Conservation (phyloP, 1,140 invertebrate genomes). For the Procambarus clarkii region DNA sequence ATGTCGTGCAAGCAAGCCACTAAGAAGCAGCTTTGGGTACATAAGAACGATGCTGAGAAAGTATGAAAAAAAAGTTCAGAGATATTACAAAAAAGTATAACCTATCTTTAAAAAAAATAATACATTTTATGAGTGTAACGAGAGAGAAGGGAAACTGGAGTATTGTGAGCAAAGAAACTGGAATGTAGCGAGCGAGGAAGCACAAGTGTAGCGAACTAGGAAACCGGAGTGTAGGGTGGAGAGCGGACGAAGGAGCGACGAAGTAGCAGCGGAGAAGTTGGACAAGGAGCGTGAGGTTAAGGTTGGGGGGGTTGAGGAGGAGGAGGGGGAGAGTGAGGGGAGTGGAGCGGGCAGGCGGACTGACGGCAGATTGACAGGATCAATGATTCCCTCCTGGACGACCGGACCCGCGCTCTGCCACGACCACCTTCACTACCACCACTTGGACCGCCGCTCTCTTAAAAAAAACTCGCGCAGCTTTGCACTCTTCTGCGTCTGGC, state of each 20-base stretch:
- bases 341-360: slow-evolving; percentile 59
- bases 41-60: too few species aligned
- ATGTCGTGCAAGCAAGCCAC: too few species aligned
- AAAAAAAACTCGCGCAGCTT: neutral
- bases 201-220: too few species aligned
- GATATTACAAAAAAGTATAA: too few species aligned
- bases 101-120: too few species aligned
- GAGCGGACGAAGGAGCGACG: neutral
- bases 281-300: neutral
- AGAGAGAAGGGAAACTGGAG: too few species aligned
- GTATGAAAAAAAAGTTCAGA: too few species aligned
- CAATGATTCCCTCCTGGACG: slow-evolving; percentile 69
- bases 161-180: too few species aligned
- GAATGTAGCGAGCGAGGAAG: too few species aligned
- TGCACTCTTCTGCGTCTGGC: neutral
- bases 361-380: slow-evolving; percentile 70
- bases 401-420: slow-evolving; percentile 49
- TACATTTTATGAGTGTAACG: too few species aligned
- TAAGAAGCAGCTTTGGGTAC: too few species aligned
- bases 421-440: slow-evolving; percentile 29
- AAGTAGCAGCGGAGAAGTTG: slow-evolving; percentile 3
- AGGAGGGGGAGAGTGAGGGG: neutral
- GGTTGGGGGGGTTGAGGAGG: slow-evolving; percentile 8
- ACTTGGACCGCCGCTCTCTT: slow-evolving; percentile 1
- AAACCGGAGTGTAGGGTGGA: too few species aligned